Evolutionary conservation across 1,140 invertebrate genomes (phyloP).

Genomic region (Pseudomyrmex sp.): DNA sequence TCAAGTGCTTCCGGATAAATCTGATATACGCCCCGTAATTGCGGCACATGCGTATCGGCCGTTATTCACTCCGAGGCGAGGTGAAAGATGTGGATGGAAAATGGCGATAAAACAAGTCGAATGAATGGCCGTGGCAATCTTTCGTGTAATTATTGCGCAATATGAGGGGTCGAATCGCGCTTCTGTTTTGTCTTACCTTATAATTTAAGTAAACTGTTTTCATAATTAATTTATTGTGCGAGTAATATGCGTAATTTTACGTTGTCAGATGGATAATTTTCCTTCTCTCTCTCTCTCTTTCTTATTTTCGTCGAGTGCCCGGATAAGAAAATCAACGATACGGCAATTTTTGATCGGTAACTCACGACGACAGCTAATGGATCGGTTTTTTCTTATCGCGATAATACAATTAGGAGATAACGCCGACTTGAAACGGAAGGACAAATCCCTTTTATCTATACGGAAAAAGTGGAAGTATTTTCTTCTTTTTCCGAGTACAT

Average conservation of each 20-base stretch:
- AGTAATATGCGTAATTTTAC: neutral
- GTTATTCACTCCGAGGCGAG: slow-evolving; percentile 59
- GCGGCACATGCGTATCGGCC: slow-evolving; percentile 61
- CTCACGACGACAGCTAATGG: slow-evolving; percentile 61
- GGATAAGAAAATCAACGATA: neutral
- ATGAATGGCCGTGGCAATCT: slow-evolving; percentile 61
- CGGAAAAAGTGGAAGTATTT: slow-evolving; percentile 76
- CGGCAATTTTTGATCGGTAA: slow-evolving; percentile 20
- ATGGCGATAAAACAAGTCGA: slow-evolving; percentile 60
- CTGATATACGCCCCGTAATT: slow-evolving; percentile 56
- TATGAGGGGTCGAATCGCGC: slow-evolving; percentile 66
- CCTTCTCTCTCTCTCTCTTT: neutral
- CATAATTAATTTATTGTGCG: neutral
- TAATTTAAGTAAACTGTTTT: slow-evolving; percentile 56
- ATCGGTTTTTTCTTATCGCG: slow-evolving; percentile 78
- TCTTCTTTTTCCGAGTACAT: slow-evolving; percentile 65
- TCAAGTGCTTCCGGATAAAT: slow-evolving; percentile 26
- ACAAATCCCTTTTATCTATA: slow-evolving; percentile 82
- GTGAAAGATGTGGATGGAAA: slow-evolving; percentile 68
- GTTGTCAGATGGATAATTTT: neutral
- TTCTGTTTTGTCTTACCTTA: slow-evolving; percentile 56
- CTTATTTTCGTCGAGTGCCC: neutral
- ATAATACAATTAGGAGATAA: slow-evolving; percentile 80
- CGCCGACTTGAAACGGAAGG: slow-evolving; percentile 63
- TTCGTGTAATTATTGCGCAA: slow-evolving; percentile 72